Conservation (phyloP, 1,140 invertebrate species). For the Drosophila arizonae region DNA sequence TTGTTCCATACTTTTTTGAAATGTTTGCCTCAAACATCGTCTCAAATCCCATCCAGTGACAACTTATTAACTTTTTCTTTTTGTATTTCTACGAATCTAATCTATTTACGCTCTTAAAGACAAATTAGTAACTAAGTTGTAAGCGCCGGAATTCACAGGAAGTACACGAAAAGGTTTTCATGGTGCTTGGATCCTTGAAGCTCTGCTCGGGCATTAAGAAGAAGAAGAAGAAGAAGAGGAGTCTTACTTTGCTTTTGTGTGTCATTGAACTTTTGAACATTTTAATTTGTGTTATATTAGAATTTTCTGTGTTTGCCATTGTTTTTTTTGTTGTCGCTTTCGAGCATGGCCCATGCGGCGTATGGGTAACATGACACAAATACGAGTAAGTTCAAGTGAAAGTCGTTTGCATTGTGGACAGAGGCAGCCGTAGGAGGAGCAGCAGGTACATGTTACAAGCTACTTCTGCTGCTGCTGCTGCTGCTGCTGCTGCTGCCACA, state of each 20-base stretch:
- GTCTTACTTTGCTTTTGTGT: neutral
- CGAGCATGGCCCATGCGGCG: constrained; percentile 33
- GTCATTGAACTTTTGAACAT: constrained; percentile 11
- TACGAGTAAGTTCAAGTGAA: constrained; percentile 54
- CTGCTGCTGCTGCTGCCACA: constrained; percentile 5
- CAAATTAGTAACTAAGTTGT: too few species aligned
- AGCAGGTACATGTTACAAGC: constrained; percentile 54
- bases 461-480: neutral
- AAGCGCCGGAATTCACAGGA: too few species aligned
- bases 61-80: too few species aligned
- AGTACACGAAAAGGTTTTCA: neutral
- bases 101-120: too few species aligned
- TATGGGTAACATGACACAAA: constrained; percentile 39
- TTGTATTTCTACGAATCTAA: too few species aligned
- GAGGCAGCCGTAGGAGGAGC: constrained; percentile 16
- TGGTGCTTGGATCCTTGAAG: neutral
- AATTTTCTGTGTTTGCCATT: neutral
- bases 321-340: constrained; percentile 13
- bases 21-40: too few species aligned
- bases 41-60: too few species aligned
- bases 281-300: constrained; percentile 22
- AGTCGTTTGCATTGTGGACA: constrained; percentile 67
- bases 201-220: neutral
- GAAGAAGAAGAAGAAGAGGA: neutral
- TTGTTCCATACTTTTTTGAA: too few species aligned